Percentiles rank a stretch among this genome's conserved stretches.
These are phyloP conservation scores for Threskiornis aethiopicus DNA, from an alignment of 2,797 vertebrate genomes.

Conservation along the genomic window DNA sequence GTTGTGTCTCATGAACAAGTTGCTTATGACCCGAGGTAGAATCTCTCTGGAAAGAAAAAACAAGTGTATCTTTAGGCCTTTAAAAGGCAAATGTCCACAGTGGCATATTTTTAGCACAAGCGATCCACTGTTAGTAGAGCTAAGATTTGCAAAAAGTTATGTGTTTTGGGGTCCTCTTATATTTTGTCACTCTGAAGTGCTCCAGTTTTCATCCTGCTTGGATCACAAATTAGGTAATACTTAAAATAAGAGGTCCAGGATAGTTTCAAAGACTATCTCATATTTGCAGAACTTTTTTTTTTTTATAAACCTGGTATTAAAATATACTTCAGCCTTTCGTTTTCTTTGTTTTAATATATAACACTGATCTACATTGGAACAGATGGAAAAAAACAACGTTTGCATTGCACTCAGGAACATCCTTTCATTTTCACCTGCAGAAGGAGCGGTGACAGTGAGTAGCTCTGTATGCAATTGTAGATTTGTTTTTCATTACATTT, in stretches of 20 bases:
- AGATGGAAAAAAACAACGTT: neutral
- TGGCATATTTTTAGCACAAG: neutral
- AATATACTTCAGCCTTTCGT: neutral
- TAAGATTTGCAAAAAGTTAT: neutral
- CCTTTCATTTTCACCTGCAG: neutral
- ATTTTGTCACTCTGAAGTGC: neutral
- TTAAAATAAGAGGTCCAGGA: neutral
- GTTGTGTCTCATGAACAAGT: neutral
- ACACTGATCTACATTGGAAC: neutral
- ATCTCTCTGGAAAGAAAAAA: neutral
- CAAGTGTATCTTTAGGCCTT: neutral
- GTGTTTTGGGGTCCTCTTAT: neutral
- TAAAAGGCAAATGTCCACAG: neutral
- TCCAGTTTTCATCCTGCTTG: neutral
- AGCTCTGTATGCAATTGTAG: neutral
- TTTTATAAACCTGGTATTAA: neutral
- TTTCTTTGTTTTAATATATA: neutral
- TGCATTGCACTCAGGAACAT: neutral
- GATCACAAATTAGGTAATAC: neutral
- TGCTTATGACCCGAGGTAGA: neutral
- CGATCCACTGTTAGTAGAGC: neutral
- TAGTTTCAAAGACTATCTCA: neutral
- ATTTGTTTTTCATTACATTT: conserved; percentile 20
- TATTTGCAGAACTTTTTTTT: neutral
- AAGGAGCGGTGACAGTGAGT: neutral